A percentile compares a stretch with the other conserved stretches of the same genome.
Conservation (phyloP, 2,797 vertebrate species). For the Atherinosoma microstoma region DNA sequence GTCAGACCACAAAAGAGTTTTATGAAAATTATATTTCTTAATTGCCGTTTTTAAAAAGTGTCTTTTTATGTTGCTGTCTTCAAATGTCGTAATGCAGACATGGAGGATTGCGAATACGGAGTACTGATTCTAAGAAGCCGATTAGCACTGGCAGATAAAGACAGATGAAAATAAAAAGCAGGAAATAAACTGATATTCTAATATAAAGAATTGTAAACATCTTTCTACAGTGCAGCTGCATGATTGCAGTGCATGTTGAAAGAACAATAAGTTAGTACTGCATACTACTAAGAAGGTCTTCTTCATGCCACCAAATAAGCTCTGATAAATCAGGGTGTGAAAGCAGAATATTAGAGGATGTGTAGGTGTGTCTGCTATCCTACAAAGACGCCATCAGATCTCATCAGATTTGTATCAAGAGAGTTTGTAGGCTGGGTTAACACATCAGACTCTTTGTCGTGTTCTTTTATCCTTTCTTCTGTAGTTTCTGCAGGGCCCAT, state of each 20-base stretch:
- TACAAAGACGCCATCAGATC: not conserved
- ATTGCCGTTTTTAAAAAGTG: not conserved
- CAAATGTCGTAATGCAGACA: conserved; percentile 3
- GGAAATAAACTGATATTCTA: not conserved
- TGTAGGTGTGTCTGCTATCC: not conserved
- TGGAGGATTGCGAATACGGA: not conserved
- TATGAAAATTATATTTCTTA: conserved; percentile 34
- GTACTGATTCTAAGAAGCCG: not conserved
- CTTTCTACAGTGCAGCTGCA: not conserved
- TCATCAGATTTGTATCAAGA: not conserved
- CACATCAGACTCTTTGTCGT: not conserved
- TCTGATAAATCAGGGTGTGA: not conserved
- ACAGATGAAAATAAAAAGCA: not conserved
- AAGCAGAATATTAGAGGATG: not conserved
- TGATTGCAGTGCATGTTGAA: not conserved
- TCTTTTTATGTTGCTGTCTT: not conserved
- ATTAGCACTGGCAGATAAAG: not conserved
- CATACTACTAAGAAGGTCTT: not conserved
- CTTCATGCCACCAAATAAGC: not conserved
- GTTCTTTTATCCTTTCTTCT: not conserved
- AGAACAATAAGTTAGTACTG: not conserved
- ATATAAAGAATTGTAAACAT: not conserved
- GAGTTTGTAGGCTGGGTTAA: not conserved
- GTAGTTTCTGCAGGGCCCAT: not conserved
- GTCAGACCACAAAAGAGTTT: conserved; percentile 39